phyloP scores from a whole-genome alignment of 2,888 invertebrate species.

The Caenorhabditis doughertyi region DNA sequence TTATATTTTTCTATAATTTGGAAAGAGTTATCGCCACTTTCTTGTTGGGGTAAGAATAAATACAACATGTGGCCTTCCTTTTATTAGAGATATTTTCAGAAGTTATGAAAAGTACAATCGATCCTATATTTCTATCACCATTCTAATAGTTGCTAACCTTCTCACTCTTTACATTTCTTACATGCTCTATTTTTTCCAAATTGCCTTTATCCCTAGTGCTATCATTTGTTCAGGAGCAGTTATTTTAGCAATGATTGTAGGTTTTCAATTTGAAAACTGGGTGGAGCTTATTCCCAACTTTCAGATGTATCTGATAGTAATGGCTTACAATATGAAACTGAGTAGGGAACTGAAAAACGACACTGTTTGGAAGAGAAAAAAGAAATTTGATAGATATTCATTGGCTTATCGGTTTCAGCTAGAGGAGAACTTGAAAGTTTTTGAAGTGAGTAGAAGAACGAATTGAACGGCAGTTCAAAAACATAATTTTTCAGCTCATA shows the following conservation, averaged over 20 bases:
- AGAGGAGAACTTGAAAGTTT: constrained; percentile 43
- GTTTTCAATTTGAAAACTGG: no score
- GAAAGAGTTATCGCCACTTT: constrained; percentile 40
- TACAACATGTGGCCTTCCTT: background rate
- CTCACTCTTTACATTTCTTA: constrained; percentile 13
- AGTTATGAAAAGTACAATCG: constrained; percentile 45
- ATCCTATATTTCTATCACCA: constrained; percentile 28
- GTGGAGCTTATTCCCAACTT: no score
- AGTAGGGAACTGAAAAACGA: constrained; percentile 24
- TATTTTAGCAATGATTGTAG: constrained; percentile 28
- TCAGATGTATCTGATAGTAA: constrained; percentile 38
- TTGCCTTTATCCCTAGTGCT: constrained; percentile 1
- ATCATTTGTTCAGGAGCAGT: constrained; percentile 24
- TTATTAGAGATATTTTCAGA: background rate
- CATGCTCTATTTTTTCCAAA: constrained; percentile 18
- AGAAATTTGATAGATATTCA: constrained; percentile 38
- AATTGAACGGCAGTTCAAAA: no score
- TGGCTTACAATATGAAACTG: constrained; percentile 30
- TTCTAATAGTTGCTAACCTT: constrained; percentile 6
- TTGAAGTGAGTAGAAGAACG: no score
- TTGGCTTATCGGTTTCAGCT: constrained; percentile 47
- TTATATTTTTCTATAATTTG: constrained; percentile 48
- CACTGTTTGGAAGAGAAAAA: constrained; percentile 9
- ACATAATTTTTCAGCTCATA: constrained; percentile 19
- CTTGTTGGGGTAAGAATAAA: constrained; percentile 20